Evolutionary conservation across 2,888 invertebrate species (phyloP).

Genomic region (Neelides folsomi): DNA sequence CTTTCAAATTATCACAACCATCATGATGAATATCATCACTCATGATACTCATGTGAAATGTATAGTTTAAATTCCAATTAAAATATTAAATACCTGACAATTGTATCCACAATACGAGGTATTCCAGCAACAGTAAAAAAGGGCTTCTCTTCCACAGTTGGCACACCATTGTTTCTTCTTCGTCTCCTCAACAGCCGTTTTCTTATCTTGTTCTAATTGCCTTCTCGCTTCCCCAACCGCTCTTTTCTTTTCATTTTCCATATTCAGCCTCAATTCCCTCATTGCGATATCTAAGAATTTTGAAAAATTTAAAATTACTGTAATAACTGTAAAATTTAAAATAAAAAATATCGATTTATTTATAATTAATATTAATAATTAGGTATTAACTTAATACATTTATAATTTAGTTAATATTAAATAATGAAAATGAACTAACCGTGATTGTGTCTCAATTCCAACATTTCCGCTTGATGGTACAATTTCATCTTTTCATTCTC

Average conservation of each 20-base stretch:
- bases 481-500: conserved; percentile 56
- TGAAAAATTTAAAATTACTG: too few relatives aligned
- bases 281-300: conserved; percentile 51
- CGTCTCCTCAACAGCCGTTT: conserved; percentile 57
- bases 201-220: conserved; percentile 54
- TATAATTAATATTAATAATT: background rate
- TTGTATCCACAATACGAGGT: conserved; percentile 82
- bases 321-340: background rate
- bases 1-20: too few relatives aligned
- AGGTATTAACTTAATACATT: background rate
- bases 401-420: background rate
- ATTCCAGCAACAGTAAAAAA: conserved; percentile 93
- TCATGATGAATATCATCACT: too few relatives aligned
- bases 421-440: conserved; percentile 39
- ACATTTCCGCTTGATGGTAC: conserved; percentile 60
- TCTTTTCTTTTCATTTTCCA: conserved; percentile 57
- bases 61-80: background rate
- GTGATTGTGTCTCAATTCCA: conserved; percentile 57
- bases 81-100: conserved; percentile 50
- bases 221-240: conserved; percentile 52
- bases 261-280: conserved; percentile 53
- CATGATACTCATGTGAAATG: background rate
- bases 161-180: conserved; percentile 90
- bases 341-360: too few relatives aligned
- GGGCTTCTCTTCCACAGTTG: conserved; percentile 71